Evolutionary conservation across 2,888 invertebrate genomes (phyloP).

Genomic region (Halictus ligatus): DNA sequence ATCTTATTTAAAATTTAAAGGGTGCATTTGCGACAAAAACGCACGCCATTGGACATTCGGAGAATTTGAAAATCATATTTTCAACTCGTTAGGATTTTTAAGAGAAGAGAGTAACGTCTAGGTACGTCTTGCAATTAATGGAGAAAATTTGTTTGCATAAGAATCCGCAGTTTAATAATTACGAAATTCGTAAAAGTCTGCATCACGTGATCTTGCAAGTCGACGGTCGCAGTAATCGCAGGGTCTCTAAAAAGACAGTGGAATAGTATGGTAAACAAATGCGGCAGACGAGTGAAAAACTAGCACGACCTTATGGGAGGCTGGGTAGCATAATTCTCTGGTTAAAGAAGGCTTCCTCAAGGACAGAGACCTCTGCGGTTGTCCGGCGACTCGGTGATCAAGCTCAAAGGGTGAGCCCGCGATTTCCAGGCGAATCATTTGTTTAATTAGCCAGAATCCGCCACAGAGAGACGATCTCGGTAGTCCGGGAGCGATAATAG

Average conservation of each 20-base stretch:
- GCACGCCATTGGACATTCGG: too few relatives aligned
- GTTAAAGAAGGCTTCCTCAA: conserved; percentile 6
- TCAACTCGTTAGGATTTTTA: too few relatives aligned
- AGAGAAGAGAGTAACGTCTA: too few relatives aligned
- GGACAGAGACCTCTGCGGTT: neutral
- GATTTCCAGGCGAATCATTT: conserved; percentile 78
- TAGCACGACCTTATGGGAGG: neutral
- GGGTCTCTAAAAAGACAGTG: neutral
- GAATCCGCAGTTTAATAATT: too few relatives aligned
- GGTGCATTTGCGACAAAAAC: too few relatives aligned
- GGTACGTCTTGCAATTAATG: too few relatives aligned
- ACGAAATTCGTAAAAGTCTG: too few relatives aligned
- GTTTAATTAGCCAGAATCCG: conserved; percentile 80
- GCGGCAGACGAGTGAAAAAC: neutral
- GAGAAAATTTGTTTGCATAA: too few relatives aligned
- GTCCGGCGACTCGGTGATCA: conserved; percentile 62
- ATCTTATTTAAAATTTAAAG: too few relatives aligned
- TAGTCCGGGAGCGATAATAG: conserved; percentile 77
- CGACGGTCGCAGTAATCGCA: neutral
- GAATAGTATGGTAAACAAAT: neutral
- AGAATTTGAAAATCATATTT: too few relatives aligned
- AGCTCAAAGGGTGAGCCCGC: conserved; percentile 78
- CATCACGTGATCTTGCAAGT: neutral
- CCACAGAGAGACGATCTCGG: conserved; percentile 68
- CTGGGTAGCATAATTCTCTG: neutral